phyloP scores from a whole-genome alignment of 2,888 invertebrate genomes.

The Tetragonisca angustula region DNA sequence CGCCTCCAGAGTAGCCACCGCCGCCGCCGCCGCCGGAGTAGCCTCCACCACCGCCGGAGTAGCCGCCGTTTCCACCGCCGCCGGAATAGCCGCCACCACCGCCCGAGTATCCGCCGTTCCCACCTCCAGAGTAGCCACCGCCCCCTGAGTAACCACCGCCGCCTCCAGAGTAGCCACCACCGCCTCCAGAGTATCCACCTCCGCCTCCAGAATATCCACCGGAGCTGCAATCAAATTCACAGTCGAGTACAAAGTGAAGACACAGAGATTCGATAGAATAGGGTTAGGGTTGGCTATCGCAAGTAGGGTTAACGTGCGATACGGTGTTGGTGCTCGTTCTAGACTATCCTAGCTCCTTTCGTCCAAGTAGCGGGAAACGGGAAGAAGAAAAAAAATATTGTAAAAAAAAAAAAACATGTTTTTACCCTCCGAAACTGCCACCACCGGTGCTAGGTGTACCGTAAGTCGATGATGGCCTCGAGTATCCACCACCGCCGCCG shows the following conservation, averaged over 20 bases:
- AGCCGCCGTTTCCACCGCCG: constrained; percentile 76
- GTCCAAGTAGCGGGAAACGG: not conserved
- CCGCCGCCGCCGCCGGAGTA: constrained; percentile 78
- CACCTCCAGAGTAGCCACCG: constrained; percentile 13
- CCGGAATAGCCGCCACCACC: constrained; percentile 70
- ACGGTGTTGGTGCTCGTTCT: not conserved
- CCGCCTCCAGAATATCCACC: constrained; percentile 4
- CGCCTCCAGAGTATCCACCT: constrained; percentile 76
- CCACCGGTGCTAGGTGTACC: constrained; percentile 86
- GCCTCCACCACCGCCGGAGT: constrained; percentile 78
- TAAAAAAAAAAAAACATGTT: constrained; percentile 12
- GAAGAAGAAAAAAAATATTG: constrained; percentile 21
- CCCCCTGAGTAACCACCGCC: constrained; percentile 8
- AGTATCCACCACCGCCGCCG: constrained; percentile 65
- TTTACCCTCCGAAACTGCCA: constrained; percentile 66
- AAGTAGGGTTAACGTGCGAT: not conserved
- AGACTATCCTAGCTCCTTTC: not conserved
- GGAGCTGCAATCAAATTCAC: not conserved
- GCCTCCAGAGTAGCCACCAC: too few relatives aligned
- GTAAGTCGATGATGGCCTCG: constrained; percentile 71
- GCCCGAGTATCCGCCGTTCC: constrained; percentile 34
- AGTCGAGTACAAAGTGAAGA: too few relatives aligned
- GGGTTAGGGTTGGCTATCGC: too few relatives aligned
- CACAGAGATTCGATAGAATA: not conserved
- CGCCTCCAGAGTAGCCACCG: constrained; percentile 51